These are phyloP conservation scores for Melanchra persicariae DNA, from an alignment of 2,888 invertebrate species.

Conservation along the genomic window DNA sequence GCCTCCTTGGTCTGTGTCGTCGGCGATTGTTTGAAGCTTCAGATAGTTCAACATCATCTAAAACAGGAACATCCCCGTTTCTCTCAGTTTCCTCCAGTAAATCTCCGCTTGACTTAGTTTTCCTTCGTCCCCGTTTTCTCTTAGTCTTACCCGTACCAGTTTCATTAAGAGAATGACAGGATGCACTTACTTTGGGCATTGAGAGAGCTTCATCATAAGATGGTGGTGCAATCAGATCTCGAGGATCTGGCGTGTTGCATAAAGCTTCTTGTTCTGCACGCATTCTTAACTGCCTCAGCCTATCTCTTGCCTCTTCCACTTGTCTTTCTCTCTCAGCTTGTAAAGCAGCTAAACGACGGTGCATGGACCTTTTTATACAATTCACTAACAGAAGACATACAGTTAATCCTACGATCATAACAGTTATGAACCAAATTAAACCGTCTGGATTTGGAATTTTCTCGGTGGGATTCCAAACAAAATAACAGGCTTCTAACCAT, in stretches of 20 bases:
- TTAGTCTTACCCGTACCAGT: constrained; percentile 84
- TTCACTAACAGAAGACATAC: constrained; percentile 89
- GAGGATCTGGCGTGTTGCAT: constrained; percentile 92
- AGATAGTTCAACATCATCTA: constrained; percentile 80
- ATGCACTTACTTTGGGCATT: constrained; percentile 93
- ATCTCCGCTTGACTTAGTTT: constrained; percentile 89
- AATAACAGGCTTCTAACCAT: constrained; percentile 93
- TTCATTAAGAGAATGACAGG: constrained; percentile 90
- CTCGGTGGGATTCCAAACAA: constrained; percentile 90
- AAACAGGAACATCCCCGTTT: constrained; percentile 80
- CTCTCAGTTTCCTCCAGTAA: constrained; percentile 86
- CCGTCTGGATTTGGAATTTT: constrained; percentile 84
- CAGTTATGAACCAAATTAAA: constrained; percentile 91
- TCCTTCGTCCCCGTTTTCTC: constrained; percentile 84
- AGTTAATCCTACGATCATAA: constrained; percentile 89
- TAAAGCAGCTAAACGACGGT: constrained; percentile 87
- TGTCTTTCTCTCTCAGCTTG: constrained; percentile 90
- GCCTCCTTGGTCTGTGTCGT: constrained; percentile 74
- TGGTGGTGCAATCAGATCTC: constrained; percentile 93
- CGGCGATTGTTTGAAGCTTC: constrained; percentile 75
- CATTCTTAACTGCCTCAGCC: constrained; percentile 89
- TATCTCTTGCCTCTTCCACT: constrained; percentile 91
- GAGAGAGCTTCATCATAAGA: constrained; percentile 94
- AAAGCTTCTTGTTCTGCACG: constrained; percentile 89
- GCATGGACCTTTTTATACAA: constrained; percentile 90